Evolutionary conservation across 30 jellyfish, hydroid and myxozoan genomes (phyloP), one percentile per base, ranked within the genome.

Genomic region (Morbakka virulenta): DNA sequence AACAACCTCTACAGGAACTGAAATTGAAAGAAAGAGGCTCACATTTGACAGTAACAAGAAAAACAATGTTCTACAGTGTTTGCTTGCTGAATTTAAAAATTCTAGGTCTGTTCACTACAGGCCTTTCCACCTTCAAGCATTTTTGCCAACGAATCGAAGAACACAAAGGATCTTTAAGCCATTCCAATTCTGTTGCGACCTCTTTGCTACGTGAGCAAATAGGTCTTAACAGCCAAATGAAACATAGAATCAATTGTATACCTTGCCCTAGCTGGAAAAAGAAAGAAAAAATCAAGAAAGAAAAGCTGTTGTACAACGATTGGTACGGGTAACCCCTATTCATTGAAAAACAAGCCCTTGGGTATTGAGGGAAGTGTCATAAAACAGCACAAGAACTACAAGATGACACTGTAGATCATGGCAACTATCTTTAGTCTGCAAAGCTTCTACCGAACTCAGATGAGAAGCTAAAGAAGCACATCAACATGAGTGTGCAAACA

Each of bases 111-210:
- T 33, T 68, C 31, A 29, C 24, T 2, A 29, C 53, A 12, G 80
- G 80, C n/a, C 80, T 68, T 31, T 20, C 24, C 26, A 33, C 28
- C 35, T 68, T 68, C 77, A 65, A 25, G 77, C 77, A 65, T 65
- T 23, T 3, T 2, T n/a, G n/a, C n/a, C n/a, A n/a, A n/a, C n/a
- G n/a, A n/a, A n/a, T n/a, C n/a, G n/a, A n/a, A n/a, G n/a, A n/a
- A n/a, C n/a, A n/a, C n/a, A n/a, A n/a, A n/a, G n/a, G n/a, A n/a
- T n/a, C n/a, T n/a, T n/a, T n/a, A n/a, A n/a, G n/a, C n/a, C n/a
- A n/a, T n/a, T n/a, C n/a, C n/a, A n/a, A 68, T 34, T 70, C 71
- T 3, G 82, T 26, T n/a, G 82, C 47, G 82, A 70, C 82, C 21
- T 70, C n/a, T 36, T n/a, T 31, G 28, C 24, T 31, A 24, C 34